Conservation (phyloP, 2,888 invertebrate genomes). For the Amorpha juglandis region DNA sequence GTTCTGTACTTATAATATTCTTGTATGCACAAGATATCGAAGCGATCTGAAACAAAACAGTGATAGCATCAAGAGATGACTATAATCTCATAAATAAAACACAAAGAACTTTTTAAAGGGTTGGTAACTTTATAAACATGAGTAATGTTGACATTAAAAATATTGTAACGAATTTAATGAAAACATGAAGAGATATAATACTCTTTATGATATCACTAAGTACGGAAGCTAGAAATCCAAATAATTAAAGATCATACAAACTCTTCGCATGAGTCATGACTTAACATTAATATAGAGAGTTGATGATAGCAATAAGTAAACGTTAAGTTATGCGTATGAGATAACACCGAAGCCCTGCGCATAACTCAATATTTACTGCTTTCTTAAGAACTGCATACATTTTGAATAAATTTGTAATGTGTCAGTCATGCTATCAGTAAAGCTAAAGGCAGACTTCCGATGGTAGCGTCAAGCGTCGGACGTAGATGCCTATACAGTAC, state of each 20-base stretch:
- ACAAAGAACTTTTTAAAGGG: constrained; percentile 11
- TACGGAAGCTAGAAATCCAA: constrained; percentile 52
- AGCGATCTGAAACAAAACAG: constrained; percentile 80
- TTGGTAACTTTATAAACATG: constrained; percentile 5
- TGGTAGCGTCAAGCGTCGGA: no score
- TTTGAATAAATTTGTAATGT: background rate
- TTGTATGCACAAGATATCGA: constrained; percentile 77
- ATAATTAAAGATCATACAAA: constrained; percentile 53
- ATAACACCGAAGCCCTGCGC: constrained; percentile 63
- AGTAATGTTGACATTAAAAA: constrained; percentile 28
- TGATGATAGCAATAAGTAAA: constrained; percentile 52
- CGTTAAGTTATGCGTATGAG: constrained; percentile 57
- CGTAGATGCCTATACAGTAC: no score
- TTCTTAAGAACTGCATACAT: constrained; percentile 20
- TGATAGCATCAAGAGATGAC: constrained; percentile 49
- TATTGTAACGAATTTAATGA: constrained; percentile 28
- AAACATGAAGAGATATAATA: background rate
- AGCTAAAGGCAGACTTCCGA: background rate
- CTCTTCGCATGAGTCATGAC: constrained; percentile 8
- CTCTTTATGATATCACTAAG: constrained; percentile 30
- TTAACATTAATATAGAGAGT: constrained; percentile 32
- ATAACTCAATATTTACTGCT: constrained; percentile 60
- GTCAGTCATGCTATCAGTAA: background rate
- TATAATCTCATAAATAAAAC: constrained; percentile 32
- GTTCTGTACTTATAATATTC: constrained; percentile 75